phyloP scores from a whole-genome alignment of 2,113 vertebrate species.

The Cinclus mexicanus region DNA sequence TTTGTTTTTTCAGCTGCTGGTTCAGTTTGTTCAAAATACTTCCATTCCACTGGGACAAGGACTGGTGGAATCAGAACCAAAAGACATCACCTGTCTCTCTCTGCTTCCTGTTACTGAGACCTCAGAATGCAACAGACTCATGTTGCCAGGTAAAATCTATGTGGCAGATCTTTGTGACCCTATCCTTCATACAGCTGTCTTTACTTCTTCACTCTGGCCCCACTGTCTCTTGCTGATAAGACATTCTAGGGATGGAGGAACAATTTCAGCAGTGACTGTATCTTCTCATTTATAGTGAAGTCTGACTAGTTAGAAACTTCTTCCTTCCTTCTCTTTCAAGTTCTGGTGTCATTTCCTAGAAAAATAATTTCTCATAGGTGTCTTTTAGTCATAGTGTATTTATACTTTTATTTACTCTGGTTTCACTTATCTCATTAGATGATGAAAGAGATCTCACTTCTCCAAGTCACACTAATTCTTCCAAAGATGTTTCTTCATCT shows the following conservation, averaged over 20 bases:
- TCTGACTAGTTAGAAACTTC: not conserved
- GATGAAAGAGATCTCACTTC: conserved; percentile 69
- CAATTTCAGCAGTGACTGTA: not conserved
- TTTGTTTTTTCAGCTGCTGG: conserved; percentile 87
- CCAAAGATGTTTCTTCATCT: conserved; percentile 78
- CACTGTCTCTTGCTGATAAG: not conserved
- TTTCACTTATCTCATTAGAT: conserved; percentile 69
- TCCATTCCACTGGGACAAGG: conserved; percentile 92
- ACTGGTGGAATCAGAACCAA: conserved; percentile 88
- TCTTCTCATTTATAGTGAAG: not conserved
- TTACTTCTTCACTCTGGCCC: not conserved
- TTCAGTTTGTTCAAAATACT: conserved; percentile 99
- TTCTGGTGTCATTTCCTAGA: not conserved
- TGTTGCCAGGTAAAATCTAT: conserved; percentile 86
- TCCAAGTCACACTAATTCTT: conserved; percentile 71
- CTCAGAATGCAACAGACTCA: conserved; percentile 87
- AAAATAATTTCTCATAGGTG: not conserved
- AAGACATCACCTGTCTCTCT: conserved; percentile 87
- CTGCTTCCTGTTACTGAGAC: conserved; percentile 86
- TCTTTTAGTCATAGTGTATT: not conserved
- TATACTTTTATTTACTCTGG: not conserved
- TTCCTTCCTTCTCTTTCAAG: not conserved
- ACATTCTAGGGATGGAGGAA: not conserved
- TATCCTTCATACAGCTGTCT: not conserved
- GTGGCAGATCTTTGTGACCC: not conserved